Conservation (phyloP, 2,797 vertebrate genomes). For the Xyrichtys novacula region DNA sequence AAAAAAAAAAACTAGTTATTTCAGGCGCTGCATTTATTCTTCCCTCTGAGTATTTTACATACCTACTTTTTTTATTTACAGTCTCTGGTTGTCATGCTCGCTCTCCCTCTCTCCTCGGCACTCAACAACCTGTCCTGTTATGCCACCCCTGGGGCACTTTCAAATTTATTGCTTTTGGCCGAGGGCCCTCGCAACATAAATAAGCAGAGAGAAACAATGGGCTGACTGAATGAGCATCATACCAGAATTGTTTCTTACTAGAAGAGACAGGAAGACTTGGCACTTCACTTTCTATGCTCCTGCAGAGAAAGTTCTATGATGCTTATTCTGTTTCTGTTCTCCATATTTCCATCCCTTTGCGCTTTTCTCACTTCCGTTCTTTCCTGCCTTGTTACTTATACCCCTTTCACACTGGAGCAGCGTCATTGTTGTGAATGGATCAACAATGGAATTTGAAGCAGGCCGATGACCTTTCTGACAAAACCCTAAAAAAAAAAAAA, state of each 20-base stretch:
- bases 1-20: conserved; percentile 9
- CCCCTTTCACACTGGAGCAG: conserved; percentile 22
- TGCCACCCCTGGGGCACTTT: conserved; percentile 77
- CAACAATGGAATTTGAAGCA: conserved; percentile 37
- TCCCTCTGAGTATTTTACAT: conserved; percentile 34
- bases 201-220: conserved; percentile 77
- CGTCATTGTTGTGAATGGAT: conserved; percentile 53
- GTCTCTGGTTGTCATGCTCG: conserved; percentile 50
- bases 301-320: conserved; percentile 66
- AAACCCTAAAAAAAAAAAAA: conserved; percentile 14
- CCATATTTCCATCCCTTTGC: conserved; percentile 52
- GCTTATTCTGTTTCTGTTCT: conserved; percentile 61
- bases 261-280: conserved; percentile 60
- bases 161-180: conserved; percentile 79
- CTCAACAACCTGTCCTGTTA: conserved; percentile 72
- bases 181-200: conserved; percentile 73
- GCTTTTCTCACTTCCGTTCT: conserved; percentile 64
- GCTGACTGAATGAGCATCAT: conserved; percentile 65
- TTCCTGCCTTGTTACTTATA: conserved; percentile 60
- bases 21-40: conserved; percentile 12
- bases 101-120: conserved; percentile 42
- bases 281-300: conserved; percentile 62
- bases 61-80: conserved; percentile 66
- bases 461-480: conserved; percentile 17
- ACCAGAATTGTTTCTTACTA: conserved; percentile 60